Base-by-base conservation (phyloP, 2,797 vertebrate genomes). In the Scyliorhinus canicula region DNA sequence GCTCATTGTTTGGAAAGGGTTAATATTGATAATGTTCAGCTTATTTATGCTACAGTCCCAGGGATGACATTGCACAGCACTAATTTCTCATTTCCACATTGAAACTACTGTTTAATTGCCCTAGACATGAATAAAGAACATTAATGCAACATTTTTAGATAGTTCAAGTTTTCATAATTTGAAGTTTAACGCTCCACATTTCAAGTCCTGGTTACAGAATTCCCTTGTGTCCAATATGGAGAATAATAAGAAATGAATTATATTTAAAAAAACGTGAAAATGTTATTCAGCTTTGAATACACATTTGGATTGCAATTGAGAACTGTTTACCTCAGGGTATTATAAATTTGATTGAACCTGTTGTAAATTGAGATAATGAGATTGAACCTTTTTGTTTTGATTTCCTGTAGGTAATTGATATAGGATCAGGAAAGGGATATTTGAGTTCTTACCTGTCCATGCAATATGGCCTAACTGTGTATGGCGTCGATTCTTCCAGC, bases 381-480 rank as follows among this genome's bases (percentile, higher is more conserved):
- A 47, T 52, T 69, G 24, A 93, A 69, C 9, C 3, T 94, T 50
- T n/a, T 94, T 90, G 24, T 95, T 55, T 95, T 35, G 91, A 11
- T 88, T 93, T 95, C 67, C 50, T 95, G 69, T 96, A 99, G 99
- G 98, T 99, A 60, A 98, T 99, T 95, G 99, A 99, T 55, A 96
- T 99, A 95, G 99, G 99, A 95, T 99, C 99, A 44, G 99, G 99
- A 93, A 99, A 99, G 97, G 99, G 99, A 95, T 99, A 99, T 96
- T 96, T 99, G 96, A 99, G 99, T 96, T 99, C 99, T 9, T 99
- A 98, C 97, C 97, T 99, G 96, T 99, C 99, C 31, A 97, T 99
- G 97, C 98, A 97, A 60, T 98, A 98, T 94, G 97, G 97, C 96
- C 98, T 99, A 95, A 97, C 96, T 95, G 99, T 99, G 95, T 99